These are phyloP conservation scores for Diadromus collaris DNA, from an alignment of 2,888 invertebrate species.

Conservation along the genomic window DNA sequence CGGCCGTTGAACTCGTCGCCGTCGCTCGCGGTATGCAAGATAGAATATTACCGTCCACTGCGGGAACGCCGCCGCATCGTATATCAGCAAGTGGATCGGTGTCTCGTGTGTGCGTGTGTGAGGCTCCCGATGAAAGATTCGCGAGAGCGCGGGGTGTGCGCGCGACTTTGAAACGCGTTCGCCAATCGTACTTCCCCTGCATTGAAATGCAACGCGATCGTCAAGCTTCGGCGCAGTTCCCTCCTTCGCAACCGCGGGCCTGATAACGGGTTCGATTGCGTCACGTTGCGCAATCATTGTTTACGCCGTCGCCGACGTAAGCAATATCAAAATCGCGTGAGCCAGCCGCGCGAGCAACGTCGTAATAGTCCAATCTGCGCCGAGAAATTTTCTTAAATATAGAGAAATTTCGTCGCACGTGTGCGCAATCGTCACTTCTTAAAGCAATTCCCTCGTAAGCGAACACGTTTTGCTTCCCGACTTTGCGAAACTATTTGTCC, in stretches of 20 bases:
- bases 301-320: conserved; percentile 50
- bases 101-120: background rate
- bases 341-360: conserved; percentile 6
- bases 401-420: background rate
- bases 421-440: background rate
- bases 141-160: conserved; percentile 51
- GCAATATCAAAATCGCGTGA: conserved; percentile 19
- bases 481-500: background rate
- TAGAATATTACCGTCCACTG: conserved; percentile 31
- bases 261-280: conserved; percentile 63
- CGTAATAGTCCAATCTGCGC: conserved; percentile 13
- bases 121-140: conserved; percentile 16
- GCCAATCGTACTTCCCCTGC: conserved; percentile 56
- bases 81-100: conserved; percentile 2
- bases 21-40: conserved; percentile 36
- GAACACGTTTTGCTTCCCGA: background rate
- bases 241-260: conserved; percentile 4
- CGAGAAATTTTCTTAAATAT: background rate
- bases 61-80: conserved; percentile 24
- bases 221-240: conserved; percentile 1
- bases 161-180: conserved; percentile 54
- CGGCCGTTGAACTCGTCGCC: conserved; percentile 59
- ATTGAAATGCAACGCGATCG: conserved; percentile 34
- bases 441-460: background rate
- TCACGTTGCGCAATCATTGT: conserved; percentile 69